These are phyloP conservation scores for Lasiurus cinereus DNA, from an alignment of 2,113 vertebrate genomes.

Conservation along the genomic window DNA sequence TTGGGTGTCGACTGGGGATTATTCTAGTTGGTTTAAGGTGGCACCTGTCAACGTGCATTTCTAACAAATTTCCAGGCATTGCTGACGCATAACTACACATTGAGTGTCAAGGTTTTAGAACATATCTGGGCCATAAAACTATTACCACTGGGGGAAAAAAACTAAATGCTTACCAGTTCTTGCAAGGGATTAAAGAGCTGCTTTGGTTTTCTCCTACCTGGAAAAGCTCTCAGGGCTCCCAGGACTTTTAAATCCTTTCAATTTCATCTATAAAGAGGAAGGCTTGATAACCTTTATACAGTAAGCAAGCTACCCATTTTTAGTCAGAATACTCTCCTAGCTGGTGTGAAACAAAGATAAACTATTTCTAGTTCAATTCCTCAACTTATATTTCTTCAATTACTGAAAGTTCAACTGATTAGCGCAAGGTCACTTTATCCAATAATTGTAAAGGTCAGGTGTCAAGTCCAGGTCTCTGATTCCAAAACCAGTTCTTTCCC, in stretches of 20 bases:
- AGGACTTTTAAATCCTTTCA: constrained; percentile 1
- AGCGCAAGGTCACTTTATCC: constrained; percentile 50
- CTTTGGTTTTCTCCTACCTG: not conserved
- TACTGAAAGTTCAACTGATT: constrained; percentile 17
- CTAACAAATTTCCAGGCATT: not conserved
- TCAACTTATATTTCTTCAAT: constrained; percentile 24
- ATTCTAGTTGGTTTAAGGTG: not conserved
- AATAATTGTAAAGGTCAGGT: constrained; percentile 59
- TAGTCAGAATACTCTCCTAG: constrained; percentile 14
- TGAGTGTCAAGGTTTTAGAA: not conserved
- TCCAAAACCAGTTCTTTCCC: not conserved
- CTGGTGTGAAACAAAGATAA: constrained; percentile 3
- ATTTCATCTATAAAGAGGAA: constrained; percentile 37
- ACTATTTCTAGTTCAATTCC: constrained; percentile 33
- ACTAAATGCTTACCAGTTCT: not conserved
- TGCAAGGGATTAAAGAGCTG: not conserved
- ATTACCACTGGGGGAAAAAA: not conserved
- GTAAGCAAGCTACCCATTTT: not conserved
- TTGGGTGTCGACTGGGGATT: not conserved
- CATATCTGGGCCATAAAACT: not conserved
- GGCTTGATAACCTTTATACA: constrained; percentile 48
- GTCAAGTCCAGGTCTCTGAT: constrained; percentile 57
- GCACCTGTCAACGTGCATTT: not conserved
- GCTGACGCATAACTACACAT: not conserved
- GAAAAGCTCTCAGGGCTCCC: not conserved